Conservation (phyloP, 92 coral and sea anemone genomes). For the Phenganax stokvisi region DNA sequence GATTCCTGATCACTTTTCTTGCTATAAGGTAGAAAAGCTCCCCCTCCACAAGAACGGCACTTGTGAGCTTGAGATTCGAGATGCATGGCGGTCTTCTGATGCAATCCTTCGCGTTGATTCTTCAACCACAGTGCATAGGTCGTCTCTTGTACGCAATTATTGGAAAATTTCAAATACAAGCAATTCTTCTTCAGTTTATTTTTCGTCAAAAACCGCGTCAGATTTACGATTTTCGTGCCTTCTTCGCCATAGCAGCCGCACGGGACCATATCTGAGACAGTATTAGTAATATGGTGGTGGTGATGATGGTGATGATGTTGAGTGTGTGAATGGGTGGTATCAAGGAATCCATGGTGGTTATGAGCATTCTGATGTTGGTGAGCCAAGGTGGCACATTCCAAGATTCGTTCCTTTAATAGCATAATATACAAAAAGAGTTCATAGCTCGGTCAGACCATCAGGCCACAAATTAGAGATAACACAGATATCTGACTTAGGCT, state of each 20-base stretch:
- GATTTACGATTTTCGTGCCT: conserved; percentile 77
- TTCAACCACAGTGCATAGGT: conserved; percentile 86
- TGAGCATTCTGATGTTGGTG: conserved; percentile 84
- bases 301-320: conserved; percentile 90
- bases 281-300: conserved; percentile 82
- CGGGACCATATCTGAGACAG: conserved; percentile 75
- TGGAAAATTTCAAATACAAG: conserved; percentile 69
- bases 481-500: too few relatives aligned
- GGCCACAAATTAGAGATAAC: too few relatives aligned
- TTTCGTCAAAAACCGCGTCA: conserved; percentile 77
- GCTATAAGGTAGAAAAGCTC: conserved; percentile 66
- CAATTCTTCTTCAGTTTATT: conserved; percentile 85
- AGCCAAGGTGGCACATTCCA: conserved; percentile 89
- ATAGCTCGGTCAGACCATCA: too few relatives aligned
- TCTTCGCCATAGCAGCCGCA: conserved; percentile 94
- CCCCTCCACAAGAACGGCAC: conserved; percentile 90
- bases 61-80: conserved; percentile 95
- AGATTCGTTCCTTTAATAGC: conserved; percentile 53
- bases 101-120: conserved; percentile 72
- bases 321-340: conserved; percentile 70
- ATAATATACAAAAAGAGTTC: too few relatives aligned
- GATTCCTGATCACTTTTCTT: conserved; percentile 5
- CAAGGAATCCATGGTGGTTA: conserved; percentile 94
- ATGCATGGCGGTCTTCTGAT: conserved; percentile 85
- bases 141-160: conserved; percentile 87